Base-by-base conservation (phyloP, 2,113 vertebrate genomes). In the Cryptomyrus ogoouensis region DNA sequence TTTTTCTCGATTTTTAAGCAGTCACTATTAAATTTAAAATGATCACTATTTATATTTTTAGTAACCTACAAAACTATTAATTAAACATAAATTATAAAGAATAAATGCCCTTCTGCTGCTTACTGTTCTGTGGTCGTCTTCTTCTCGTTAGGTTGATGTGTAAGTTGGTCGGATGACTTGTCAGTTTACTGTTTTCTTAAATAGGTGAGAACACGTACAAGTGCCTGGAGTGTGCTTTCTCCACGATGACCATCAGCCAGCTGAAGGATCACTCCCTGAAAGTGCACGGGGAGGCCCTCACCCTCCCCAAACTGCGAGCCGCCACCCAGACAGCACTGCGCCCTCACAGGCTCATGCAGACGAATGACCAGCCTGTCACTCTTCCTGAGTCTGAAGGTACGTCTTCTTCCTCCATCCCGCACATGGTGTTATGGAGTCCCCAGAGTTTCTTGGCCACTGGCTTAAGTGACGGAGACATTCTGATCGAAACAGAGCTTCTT, bases 221-320 rank as follows among this genome's bases (percentile, higher is more conserved):
- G 95, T 99, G 98, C 95, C 96, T 98, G 90, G 98, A 96, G 90
- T 99, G 98, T 95, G 93, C 97, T 49, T 98, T 98, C 96, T 97
- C 98, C 95, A 97, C 98, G 87, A 96, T 97, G 97, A 99, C 98
- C 94, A 98, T 99, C 96, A 98, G 97, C 95, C 98, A 97, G 94
- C 96, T 99, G 95, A 99, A 98, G 96, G 98, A 99, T 94, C 98
- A 99, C 92, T 98, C 97, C 80, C 96, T 98, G 94, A 97, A 95
- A 94, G 97, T 97, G 94, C 98, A 99, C 49, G 98, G 98, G 83
- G 97, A 99, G 95, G 95, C 95, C 89, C 95, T 99, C 93, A 98
- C 98, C 92, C 97, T 99, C 90, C 96, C 97, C 91, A 97, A 97
- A 95, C 96, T 98, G 66, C 96, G 97, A 74, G 96, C 97, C 35